phyloP scores from a whole-genome alignment of 2,113 vertebrate genomes.

The Hypanus sabinus region DNA sequence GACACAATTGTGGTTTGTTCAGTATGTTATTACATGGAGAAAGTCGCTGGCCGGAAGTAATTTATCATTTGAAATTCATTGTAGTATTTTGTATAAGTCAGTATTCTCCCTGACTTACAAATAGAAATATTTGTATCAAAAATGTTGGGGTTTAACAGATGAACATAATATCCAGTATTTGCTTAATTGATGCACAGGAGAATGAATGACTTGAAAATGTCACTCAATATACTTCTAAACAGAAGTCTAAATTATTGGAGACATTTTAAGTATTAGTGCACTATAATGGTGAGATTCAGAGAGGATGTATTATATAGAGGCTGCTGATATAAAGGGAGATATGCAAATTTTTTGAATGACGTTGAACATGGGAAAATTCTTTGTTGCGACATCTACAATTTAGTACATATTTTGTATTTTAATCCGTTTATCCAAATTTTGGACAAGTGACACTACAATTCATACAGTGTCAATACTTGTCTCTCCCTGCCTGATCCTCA shows the following conservation, averaged over 20 bases:
- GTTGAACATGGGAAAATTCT: too few relatives aligned
- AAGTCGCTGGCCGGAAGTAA: neutral
- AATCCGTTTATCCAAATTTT: too few relatives aligned
- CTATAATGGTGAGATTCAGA: neutral
- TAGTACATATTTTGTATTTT: too few relatives aligned
- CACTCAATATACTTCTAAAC: neutral
- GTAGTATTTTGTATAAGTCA: neutral
- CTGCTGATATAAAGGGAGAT: neutral
- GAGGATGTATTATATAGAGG: neutral
- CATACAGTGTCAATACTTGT: too few relatives aligned
- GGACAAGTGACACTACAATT: too few relatives aligned
- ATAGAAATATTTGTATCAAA: neutral
- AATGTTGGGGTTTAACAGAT: neutral
- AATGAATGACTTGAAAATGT: neutral
- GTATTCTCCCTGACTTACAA: neutral
- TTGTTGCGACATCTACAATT: too few relatives aligned
- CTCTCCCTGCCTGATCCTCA: too few relatives aligned
- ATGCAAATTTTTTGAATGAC: too few relatives aligned
- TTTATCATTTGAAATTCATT: neutral
- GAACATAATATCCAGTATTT: neutral
- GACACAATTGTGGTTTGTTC: neutral
- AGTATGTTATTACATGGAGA: neutral
- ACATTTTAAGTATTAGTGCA: neutral
- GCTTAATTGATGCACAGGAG: neutral
- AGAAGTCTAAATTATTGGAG: neutral